Base-by-base conservation (phyloP, 2,113 vertebrate genomes). In the Lepisosteus oculatus region DNA sequence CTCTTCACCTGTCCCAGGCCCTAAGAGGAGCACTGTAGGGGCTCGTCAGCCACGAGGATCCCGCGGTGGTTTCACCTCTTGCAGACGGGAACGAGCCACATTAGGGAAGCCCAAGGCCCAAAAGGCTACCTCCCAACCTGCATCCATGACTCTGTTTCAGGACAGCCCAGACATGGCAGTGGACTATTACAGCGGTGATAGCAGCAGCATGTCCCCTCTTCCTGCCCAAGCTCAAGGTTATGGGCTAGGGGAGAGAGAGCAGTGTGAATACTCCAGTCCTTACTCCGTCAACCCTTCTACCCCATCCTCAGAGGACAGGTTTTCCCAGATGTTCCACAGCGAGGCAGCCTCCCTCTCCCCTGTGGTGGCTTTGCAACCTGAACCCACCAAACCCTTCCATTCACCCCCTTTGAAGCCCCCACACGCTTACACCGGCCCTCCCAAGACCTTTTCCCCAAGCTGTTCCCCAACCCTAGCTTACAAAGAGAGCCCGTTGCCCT, bases 101-200 rank as follows among this genome's bases (percentile, higher is more conserved):
- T 85, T 83, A 6, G 84, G 89, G 76, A 98, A 98, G 81, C 85
- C 85, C 61, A 90, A 93, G 45, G 83, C 83, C 68, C 87, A 90
- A 76, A 92, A 94, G 83, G 87, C 89, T 62, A 94, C 87, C 76
- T 85, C 90, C 0, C 92, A 90, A 83, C 85, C 89, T 0, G 91
- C 96, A 55, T 89, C 93, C 41, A 93, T 93, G 59, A 94, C 93
- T 0, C 86, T 97, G 61, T 98, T 95, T 89, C 96, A 95, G 79
- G 97, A 99, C 80, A 94, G 87, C 75, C 86, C 91, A 0, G 91
- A 94, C 78, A 85, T 93, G 5, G 92, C 94, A 77, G 84, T 98
- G 85, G 97, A 99, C 88, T 99, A 99, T 84, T 98, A 97, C 80
- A 98, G 97, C 0, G 95, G 97, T 68, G 96, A 98, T 83, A 99